Percentiles rank a stretch among this genome's conserved stretches.
These are phyloP conservation scores for Erebia ligea DNA, from an alignment of 2,888 invertebrate species.

Conservation along the genomic window DNA sequence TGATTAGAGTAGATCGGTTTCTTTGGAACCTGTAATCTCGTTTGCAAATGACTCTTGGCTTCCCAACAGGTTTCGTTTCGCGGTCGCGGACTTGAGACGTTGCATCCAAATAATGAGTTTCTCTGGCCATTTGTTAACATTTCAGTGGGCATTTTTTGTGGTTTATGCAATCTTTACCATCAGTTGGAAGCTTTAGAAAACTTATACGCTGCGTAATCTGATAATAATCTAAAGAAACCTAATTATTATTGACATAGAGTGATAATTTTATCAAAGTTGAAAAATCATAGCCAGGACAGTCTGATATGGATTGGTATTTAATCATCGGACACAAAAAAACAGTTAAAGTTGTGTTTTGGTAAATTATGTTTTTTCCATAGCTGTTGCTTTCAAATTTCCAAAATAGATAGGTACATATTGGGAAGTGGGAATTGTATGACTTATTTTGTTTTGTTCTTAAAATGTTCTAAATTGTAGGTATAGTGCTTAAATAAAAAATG, in stretches of 20 bases:
- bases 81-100: conserved; percentile 68
- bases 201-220: not conserved
- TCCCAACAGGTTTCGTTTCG: conserved; percentile 62
- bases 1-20: conserved; percentile 50
- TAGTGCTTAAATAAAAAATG: too few species aligned
- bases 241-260: too few species aligned
- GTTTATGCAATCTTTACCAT: not conserved
- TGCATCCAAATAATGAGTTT: conserved; percentile 47
- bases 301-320: too few species aligned
- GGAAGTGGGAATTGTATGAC: too few species aligned
- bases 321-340: too few species aligned
- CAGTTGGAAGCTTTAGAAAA: not conserved
- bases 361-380: too few species aligned
- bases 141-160: conserved; percentile 5
- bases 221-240: not conserved
- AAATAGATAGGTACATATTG: too few species aligned
- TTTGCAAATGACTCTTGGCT: conserved; percentile 62
- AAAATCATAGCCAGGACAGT: too few species aligned
- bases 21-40: conserved; percentile 56
- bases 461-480: not conserved
- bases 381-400: too few species aligned
- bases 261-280: too few species aligned
- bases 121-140: conserved; percentile 9
- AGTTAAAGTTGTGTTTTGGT: too few species aligned
- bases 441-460: not conserved